These are phyloP conservation scores for Morpho deidamia DNA, from an alignment of 2,888 invertebrate species.

Conservation along the genomic window DNA sequence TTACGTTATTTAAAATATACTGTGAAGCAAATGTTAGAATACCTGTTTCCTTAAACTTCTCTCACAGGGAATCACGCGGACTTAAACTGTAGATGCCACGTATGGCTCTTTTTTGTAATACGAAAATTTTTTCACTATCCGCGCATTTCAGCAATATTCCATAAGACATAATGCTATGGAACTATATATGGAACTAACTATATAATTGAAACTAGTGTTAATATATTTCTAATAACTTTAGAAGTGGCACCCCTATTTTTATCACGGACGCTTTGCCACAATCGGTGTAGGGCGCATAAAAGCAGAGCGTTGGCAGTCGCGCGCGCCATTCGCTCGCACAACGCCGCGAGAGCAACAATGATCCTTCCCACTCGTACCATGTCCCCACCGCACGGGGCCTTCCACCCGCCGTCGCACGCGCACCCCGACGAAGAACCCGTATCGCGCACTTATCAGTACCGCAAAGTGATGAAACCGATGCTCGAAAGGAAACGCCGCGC, in stretches of 20 bases:
- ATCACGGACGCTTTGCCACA: conserved; percentile 77
- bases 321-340: conserved; percentile 71
- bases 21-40: no score
- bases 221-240: not conserved
- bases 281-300: conserved; percentile 74
- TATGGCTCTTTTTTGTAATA: no score
- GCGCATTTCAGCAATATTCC: no score
- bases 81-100: no score
- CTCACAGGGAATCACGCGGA: no score
- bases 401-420: conserved; percentile 64
- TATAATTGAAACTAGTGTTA: not conserved
- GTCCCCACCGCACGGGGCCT: conserved; percentile 73
- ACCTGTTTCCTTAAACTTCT: no score
- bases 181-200: no score
- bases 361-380: conserved; percentile 72
- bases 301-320: conserved; percentile 56
- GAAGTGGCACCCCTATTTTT: conserved; percentile 65
- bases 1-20: no score
- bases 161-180: no score
- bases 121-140: no score
- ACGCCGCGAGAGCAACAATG: conserved; percentile 69
- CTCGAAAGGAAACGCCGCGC: conserved; percentile 91
- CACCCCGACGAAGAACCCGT: conserved; percentile 80
- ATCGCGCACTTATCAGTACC: conserved; percentile 93
- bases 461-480: conserved; percentile 96